Evolutionary conservation across 2,888 invertebrate species (phyloP), one percentile per base, ranked within the genome.

Genomic region (Parapristionchus giblindavisi): DNA sequence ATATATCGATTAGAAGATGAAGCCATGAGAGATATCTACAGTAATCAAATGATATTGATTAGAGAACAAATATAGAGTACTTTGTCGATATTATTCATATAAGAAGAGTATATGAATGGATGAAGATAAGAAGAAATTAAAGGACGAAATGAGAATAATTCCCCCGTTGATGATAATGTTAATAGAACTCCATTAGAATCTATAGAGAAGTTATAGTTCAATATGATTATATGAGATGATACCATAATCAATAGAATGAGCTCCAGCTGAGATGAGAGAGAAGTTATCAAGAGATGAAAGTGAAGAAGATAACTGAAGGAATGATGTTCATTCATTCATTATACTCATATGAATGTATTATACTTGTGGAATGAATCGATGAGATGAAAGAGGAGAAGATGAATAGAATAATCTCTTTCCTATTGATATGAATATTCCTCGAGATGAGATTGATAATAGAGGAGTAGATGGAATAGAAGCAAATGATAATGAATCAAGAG

Each of bases 221-320:
- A 21, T 43, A 34, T 11, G n/a, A 8, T 65, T 61, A 17, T 29
- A 34, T 3, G 17, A 38, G 48, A 51, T 66, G 3, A 66, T 66
- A 63, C 63, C 40, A 3, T 63, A 27, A 63, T 63, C 63, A 38
- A 63, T 63, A 40, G 66, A 66, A 24, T 66, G 51, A 51, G 32
- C 48, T 29, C 48, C 48, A 6, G 66, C 66, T 17, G 48, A 32
- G 17, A 66, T 29, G 27, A 66, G 32, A 14, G 66, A 66, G 51
- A 66, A 66, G 51, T 66, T 51, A 66, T 66, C 66, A 34, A 66
- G 29, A n/a, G 66, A 48, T 8, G 66, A 66, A 17, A 66, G 66
- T n/a, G 48, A 51, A 32, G 66, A 66, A 3, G 66, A 51, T 21
- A 66, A 2, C 66, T 66, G 27, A 29, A 63, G n/a, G 27, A n/a